These are phyloP conservation scores for Pelusios castaneus DNA, from an alignment of 2,113 vertebrate genomes.

Conservation along the genomic window DNA sequence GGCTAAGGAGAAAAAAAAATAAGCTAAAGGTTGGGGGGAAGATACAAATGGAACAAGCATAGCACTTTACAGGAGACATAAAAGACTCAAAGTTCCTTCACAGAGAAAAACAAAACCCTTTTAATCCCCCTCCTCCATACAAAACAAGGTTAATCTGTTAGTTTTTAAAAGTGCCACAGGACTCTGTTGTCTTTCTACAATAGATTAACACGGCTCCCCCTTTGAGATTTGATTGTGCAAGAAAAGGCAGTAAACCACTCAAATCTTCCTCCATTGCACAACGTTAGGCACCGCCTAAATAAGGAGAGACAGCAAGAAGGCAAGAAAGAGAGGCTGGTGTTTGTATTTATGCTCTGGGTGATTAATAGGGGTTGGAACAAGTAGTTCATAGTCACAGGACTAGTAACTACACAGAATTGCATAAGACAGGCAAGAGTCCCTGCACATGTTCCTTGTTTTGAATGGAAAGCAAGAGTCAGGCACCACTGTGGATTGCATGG, in stretches of 20 bases:
- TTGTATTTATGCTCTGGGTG: conserved; percentile 53
- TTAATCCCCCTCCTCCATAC: conserved; percentile 18
- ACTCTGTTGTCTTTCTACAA: too few species aligned
- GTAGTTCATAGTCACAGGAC: conserved; percentile 74
- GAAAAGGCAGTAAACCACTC: neutral
- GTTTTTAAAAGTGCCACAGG: too few species aligned
- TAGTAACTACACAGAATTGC: conserved; percentile 53
- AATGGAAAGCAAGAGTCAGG: conserved; percentile 28
- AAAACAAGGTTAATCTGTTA: conserved; percentile 49
- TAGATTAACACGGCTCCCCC: too few species aligned
- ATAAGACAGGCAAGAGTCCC: conserved; percentile 36
- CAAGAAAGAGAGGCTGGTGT: conserved; percentile 4
- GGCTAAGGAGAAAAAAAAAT: conserved; percentile 23
- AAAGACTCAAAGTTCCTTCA: conserved; percentile 5
- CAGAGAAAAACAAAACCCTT: conserved; percentile 36
- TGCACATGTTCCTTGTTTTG: conserved; percentile 37
- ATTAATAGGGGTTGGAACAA: conserved; percentile 58
- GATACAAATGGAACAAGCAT: neutral
- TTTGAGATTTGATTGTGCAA: neutral
- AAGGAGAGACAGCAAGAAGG: conserved; percentile 17
- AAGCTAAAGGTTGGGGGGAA: neutral
- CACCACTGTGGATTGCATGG: fast-evolving
- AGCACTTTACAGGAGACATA: neutral
- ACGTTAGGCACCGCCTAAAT: conserved; percentile 19
- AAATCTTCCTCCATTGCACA: conserved; percentile 22